Conservation (phyloP, 64 coral and sea anemone species). For the Actinia tenebrosa region DNA sequence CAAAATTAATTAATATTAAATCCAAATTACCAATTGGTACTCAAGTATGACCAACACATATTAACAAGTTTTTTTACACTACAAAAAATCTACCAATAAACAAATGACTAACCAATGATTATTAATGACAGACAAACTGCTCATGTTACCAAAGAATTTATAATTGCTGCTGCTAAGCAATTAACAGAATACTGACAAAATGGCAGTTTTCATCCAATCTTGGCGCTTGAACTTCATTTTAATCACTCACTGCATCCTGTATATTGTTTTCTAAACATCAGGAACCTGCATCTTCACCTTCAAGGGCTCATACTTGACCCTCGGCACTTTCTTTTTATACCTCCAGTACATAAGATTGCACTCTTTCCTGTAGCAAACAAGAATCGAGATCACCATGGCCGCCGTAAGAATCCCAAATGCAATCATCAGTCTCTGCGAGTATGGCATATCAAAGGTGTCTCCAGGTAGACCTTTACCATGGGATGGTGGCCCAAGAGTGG, state of each 20-base stretch:
- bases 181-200: too few relatives aligned
- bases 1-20: too few relatives aligned
- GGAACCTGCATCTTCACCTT: constrained; percentile 71
- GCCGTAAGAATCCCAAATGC: constrained; percentile 40
- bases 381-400: constrained; percentile 42
- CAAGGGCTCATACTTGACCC: constrained; percentile 81
- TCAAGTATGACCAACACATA: too few relatives aligned
- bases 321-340: constrained; percentile 22
- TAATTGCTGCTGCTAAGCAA: too few relatives aligned
- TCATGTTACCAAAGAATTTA: too few relatives aligned
- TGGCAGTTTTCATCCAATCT: too few relatives aligned
- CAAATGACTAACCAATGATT: too few relatives aligned
- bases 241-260: neutral
- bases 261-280: neutral
- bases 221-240: too few relatives aligned
- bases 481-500: neutral
- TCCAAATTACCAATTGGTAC: neutral
- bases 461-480: constrained; percentile 38
- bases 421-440: constrained; percentile 65
- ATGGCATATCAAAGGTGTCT: constrained; percentile 71
- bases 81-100: too few relatives aligned
- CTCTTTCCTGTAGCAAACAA: constrained; percentile 68
- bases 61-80: too few relatives aligned
- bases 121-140: too few relatives aligned
- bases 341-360: constrained; percentile 41